Evolutionary conservation across 2,797 vertebrate species (phyloP), one percentile per base, ranked within the genome.

Genomic region (Pristis pectinata): DNA sequence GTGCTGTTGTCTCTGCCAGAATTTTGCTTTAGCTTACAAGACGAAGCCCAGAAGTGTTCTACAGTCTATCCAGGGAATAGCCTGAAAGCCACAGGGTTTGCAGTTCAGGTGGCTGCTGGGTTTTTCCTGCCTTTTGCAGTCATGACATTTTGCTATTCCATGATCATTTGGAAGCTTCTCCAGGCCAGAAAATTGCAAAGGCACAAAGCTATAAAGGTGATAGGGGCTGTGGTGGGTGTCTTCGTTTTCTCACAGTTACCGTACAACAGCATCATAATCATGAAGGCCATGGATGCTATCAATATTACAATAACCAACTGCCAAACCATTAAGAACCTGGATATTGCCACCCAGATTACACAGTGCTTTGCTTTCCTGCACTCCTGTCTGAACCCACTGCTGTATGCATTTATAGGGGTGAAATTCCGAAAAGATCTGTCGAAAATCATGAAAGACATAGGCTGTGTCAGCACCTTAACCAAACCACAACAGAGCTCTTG

Each of bases 221-320:
- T 98, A 95, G 95, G 97, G 19, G 96, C 95, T 0, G 97, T 99
- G 77, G 97, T 99, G 77, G 97, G 97, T 0, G 97, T 97, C 91
- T 99, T 99, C 44, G 95, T 98, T 76, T 94, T 98, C 53, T 98
- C 98, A 8, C 98, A 99, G 95, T 96, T 99, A 67, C 98, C 98
- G 0, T 97, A 98, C 96, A 98, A 98, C 6, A 95, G 96, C 34
- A 85, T 98, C 89, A 96, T 99, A 95, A 95, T 99, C 92, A 56
- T 98, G 93, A 97, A 97, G 96, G 96, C 98, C 70, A 94, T 96
- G 0, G 96, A 97, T 61, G 97, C 97, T 0, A 96, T 96, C 0
- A 95, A 96, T 0, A 44, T 95, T 0, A 96, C 95, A 15, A 96
- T 96, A 24, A 97, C 96, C 7, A 95, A 95, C 0, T 99, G 98